Conservation (phyloP, 2,113 vertebrate species). For the Rhinoderma darwinii region DNA sequence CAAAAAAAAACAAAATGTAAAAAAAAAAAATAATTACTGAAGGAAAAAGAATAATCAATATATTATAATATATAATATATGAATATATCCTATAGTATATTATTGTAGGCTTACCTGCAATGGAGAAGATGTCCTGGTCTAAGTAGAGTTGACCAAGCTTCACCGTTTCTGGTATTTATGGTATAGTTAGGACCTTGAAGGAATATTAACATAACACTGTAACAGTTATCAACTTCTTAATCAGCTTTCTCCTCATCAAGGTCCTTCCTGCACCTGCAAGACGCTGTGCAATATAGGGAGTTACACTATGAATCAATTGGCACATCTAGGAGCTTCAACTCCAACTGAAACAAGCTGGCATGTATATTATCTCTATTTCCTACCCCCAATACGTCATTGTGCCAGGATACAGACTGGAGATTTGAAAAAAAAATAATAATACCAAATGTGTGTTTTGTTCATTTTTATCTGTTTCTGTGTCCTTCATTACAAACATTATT, state of each 20-base stretch:
- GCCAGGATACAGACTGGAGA: conserved; percentile 69
- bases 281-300: conserved; percentile 57
- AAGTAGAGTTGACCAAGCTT: not conserved
- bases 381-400: conserved; percentile 69
- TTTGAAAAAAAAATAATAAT: conserved; percentile 69
- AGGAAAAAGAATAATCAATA: not conserved
- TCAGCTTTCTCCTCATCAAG: conserved; percentile 73
- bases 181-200: conserved; percentile 85
- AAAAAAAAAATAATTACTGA: not conserved
- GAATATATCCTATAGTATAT: not conserved
- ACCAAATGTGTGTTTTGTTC: conserved; percentile 70
- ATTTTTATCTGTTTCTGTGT: conserved; percentile 75
- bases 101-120: not conserved
- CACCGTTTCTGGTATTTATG: conserved; percentile 88
- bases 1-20: not conserved
- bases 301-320: conserved; percentile 50
- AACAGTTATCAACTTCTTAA: conserved; percentile 77
- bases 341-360: conserved; percentile 40
- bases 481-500: conserved; percentile 74
- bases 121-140: not conserved
- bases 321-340: not conserved
- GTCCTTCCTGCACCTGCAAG: conserved; percentile 79
- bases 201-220: conserved; percentile 81
- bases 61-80: not conserved
- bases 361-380: conserved; percentile 68